Conservation (phyloP, 2,888 invertebrate genomes). For the Ennomos erosarius region DNA sequence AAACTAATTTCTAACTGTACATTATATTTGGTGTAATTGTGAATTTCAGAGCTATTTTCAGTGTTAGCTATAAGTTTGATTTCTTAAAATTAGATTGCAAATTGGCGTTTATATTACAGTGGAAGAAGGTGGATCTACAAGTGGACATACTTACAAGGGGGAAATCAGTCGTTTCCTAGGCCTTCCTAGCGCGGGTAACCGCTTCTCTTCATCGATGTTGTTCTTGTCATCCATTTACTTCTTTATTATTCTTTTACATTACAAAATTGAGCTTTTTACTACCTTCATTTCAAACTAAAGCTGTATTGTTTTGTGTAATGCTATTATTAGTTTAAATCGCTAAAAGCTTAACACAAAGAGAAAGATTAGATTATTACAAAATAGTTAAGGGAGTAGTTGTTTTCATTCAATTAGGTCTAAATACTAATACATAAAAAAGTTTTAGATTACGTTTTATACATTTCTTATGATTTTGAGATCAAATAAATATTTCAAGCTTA, state of each 20-base stretch:
- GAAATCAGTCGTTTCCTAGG: slow-evolving; percentile 88
- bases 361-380: slow-evolving; percentile 15
- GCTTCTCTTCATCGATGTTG: slow-evolving; percentile 71
- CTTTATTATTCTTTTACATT: slow-evolving; percentile 46
- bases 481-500: slow-evolving; percentile 28
- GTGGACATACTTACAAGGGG: slow-evolving; percentile 78
- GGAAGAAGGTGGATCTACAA: slow-evolving; percentile 79
- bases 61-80: slow-evolving; percentile 14
- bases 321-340: slow-evolving; percentile 28
- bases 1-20: slow-evolving; percentile 60
- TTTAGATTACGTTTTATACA: slow-evolving; percentile 18
- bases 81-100: slow-evolving; percentile 39
- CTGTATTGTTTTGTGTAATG: slow-evolving; percentile 19
- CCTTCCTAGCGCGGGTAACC: slow-evolving; percentile 87
- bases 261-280: slow-evolving; percentile 33
- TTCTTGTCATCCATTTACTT: slow-evolving; percentile 61
- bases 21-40: slow-evolving; percentile 36
- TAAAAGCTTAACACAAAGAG: slow-evolving; percentile 32
- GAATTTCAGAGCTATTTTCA: slow-evolving; percentile 15
- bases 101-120: slow-evolving; percentile 78
- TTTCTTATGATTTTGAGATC: neutral
- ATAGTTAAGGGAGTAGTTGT: slow-evolving; percentile 25
- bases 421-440: slow-evolving; percentile 25
- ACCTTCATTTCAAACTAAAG: slow-evolving; percentile 9
- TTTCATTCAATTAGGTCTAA: slow-evolving; percentile 24